These are phyloP conservation scores for Drosophila littoralis DNA, from an alignment of 1,140 invertebrate genomes.

Conservation along the genomic window DNA sequence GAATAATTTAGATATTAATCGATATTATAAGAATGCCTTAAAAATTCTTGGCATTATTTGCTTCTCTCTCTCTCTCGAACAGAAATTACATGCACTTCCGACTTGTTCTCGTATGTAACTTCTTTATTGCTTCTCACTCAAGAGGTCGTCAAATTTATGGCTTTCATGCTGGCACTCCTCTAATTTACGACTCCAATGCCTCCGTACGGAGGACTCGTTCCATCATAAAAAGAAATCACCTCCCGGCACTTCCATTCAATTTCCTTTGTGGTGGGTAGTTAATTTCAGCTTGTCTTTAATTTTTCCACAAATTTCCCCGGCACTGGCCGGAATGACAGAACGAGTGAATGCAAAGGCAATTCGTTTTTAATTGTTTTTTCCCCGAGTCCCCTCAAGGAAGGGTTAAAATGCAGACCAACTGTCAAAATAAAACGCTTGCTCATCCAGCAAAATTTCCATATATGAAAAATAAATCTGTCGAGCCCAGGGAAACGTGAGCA, in stretches of 20 bases:
- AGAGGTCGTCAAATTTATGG: conserved; percentile 32
- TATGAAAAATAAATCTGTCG: conserved; percentile 71
- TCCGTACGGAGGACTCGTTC: not conserved
- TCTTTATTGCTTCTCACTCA: conserved; percentile 5
- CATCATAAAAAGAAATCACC: conserved; percentile 10
- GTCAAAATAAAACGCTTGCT: conserved; percentile 77
- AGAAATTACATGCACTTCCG: not conserved
- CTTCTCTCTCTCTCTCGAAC: not conserved
- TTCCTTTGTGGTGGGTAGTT: conserved; percentile 1
- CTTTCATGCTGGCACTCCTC: conserved; percentile 23
- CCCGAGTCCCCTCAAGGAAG: conserved; percentile 11
- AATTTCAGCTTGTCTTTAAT: conserved; percentile 28
- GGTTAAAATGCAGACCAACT: conserved; percentile 49
- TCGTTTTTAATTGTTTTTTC: conserved; percentile 72
- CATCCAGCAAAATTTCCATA: conserved; percentile 66
- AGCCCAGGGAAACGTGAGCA: not conserved
- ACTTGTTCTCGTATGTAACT: not conserved
- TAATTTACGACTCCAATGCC: conserved; percentile 33
- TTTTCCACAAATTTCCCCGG: conserved; percentile 19
- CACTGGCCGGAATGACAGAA: conserved; percentile 18
- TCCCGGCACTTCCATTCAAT: conserved; percentile 1
- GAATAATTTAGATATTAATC: conserved; percentile 16
- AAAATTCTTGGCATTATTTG: not conserved
- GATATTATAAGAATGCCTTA: not conserved
- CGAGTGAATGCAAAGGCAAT: conserved; percentile 55